Base-by-base conservation (phyloP, 2,113 vertebrate genomes). In the Sturnira hondurensis region DNA sequence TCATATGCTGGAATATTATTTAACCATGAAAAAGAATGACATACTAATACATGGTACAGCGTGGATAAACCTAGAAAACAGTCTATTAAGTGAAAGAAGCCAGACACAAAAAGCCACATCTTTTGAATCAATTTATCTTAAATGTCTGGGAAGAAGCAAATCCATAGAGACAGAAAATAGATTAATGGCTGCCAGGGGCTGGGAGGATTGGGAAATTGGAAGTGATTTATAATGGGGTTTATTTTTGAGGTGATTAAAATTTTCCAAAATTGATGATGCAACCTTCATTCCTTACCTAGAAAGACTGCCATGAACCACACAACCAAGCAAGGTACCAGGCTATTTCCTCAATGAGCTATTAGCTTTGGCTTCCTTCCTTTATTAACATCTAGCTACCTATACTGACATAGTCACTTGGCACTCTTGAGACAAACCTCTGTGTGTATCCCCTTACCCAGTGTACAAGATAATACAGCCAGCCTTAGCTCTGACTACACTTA, bases 241-340 rank as follows among this genome's bases (percentile, higher is more conserved):
- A 61, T 87, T 80, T 80, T 41, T 56, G 73, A 78, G 74, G 26
- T 86, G 52, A 80, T 4, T 45, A 87, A 93, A 93, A 93, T 70
- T 63, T 61, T 47, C n/a, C 83, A 74, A 83, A 74, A 63, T 84
- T 61, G 36, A 43, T 4, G 8, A 4, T 43, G 4, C 43, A 8
- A 4, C 4, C 43, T 43, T 4, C 8, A 8, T 8, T 8, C 8
- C 43, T 8, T 43, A 4, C 8, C 43, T 8, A 43, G 8, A 4
- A 4, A 43, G 8, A 8, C 4, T 43, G 4, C 4, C 4, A 8
- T 4, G 8, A 4, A 43, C 4, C 43, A 43, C 4, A 43, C 8
- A 43, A 5, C n/a, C 43, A 8, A 43, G 43, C 43, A 43, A 8
- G 8, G 43, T 8, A 43, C 43, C 4, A n/a, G n/a, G n/a, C n/a